Evolutionary conservation across 2,113 vertebrate species (phyloP).

Genomic region (Sakesphorus luctuosus): DNA sequence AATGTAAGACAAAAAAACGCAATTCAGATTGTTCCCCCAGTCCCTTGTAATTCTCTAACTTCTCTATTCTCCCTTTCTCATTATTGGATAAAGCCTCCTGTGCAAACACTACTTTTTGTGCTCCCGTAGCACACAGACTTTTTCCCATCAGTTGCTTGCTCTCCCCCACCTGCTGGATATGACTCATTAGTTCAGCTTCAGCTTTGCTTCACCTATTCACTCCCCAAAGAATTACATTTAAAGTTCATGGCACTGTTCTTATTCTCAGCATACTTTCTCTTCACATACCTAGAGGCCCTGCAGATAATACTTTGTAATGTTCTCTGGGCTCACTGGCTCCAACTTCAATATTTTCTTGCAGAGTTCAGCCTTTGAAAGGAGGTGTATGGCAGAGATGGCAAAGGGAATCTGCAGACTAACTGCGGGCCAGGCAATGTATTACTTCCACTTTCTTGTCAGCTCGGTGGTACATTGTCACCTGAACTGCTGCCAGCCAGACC

Average conservation of each 20-base stretch:
- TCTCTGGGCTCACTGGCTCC: not conserved
- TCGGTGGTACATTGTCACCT: not conserved
- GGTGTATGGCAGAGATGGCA: not conserved
- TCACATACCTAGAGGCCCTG: not conserved
- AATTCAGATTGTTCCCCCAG: not conserved
- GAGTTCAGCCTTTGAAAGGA: not conserved
- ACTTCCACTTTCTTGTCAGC: not conserved
- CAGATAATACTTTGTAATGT: not conserved
- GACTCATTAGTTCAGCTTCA: conserved; percentile 41
- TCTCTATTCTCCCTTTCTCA: conserved; percentile 13
- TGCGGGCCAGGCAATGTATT: not conserved
- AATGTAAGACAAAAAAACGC: conserved; percentile 41
- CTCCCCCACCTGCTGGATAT: conserved; percentile 7
- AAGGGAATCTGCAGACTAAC: not conserved
- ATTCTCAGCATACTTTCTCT: not conserved
- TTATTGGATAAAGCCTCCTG: conserved; percentile 37
- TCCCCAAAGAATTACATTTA: conserved; percentile 22
- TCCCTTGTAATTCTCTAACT: conserved; percentile 35
- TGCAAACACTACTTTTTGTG: conserved; percentile 35
- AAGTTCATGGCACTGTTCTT: conserved; percentile 43
- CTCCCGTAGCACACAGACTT: not conserved
- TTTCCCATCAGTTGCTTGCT: conserved; percentile 41
- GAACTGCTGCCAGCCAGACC: not conserved
- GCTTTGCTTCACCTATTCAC: conserved; percentile 34
- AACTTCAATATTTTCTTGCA: not conserved